Evolutionary conservation across 2,888 invertebrate species (phyloP).

Genomic region (Drosophila seclusa): DNA sequence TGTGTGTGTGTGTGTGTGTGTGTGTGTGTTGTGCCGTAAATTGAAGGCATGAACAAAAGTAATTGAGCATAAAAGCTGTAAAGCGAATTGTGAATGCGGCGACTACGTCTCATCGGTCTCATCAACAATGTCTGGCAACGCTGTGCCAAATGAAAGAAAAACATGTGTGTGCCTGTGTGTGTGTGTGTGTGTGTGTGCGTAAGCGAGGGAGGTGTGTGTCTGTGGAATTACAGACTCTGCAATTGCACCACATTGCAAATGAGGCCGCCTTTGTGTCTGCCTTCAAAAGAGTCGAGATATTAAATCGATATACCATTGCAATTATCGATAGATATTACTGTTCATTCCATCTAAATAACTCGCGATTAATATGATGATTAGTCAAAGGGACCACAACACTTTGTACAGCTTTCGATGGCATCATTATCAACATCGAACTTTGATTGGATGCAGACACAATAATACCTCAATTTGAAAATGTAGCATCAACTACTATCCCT

Average conservation of each 20-base stretch:
- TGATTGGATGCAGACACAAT: background rate
- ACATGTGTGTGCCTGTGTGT: background rate
- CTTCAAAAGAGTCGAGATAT: background rate
- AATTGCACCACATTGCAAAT: background rate
- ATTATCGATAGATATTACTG: background rate
- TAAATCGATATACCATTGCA: background rate
- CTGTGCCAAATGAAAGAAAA: slow-evolving; percentile 13
- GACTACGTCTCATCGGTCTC: slow-evolving; percentile 18
- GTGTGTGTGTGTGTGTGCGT: background rate
- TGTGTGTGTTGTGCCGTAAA: slow-evolving; percentile 38
- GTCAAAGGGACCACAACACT: too few relatives aligned
- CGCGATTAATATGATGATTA: background rate
- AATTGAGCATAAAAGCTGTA: slow-evolving; percentile 69
- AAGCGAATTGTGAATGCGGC: slow-evolving; percentile 35
- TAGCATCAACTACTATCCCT: background rate
- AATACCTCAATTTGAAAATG: background rate
- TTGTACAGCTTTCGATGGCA: background rate
- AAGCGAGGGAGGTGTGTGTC: background rate
- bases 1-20: slow-evolving; percentile 13
- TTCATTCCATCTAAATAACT: background rate
- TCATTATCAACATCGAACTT: background rate
- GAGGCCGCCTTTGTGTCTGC: background rate
- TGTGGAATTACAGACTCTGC: background rate
- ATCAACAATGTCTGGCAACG: slow-evolving; percentile 29
- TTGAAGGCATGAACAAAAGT: slow-evolving; percentile 61